Evolutionary conservation across 1,140 invertebrate genomes (phyloP).

Genomic region (Acromyrmex charruanus): DNA sequence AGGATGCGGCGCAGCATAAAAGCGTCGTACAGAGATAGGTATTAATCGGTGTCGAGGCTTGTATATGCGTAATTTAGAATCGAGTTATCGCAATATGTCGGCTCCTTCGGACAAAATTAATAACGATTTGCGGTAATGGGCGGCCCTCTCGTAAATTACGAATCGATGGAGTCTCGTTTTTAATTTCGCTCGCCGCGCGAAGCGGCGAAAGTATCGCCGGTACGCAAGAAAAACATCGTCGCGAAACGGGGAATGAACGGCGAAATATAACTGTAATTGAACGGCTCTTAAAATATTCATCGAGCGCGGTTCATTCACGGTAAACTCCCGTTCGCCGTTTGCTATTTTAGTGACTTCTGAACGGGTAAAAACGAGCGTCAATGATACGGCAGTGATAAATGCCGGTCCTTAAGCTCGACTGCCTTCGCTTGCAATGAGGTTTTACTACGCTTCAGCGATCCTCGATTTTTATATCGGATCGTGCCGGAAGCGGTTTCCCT

Average conservation of each 20-base stretch:
- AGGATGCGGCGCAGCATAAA: constrained; percentile 35
- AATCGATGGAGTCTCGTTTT: constrained; percentile 48
- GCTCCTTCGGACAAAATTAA: constrained; percentile 53
- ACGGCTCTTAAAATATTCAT: constrained; percentile 63
- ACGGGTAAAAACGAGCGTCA: constrained; percentile 58
- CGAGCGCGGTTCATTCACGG: constrained; percentile 55
- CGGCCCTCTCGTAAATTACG: constrained; percentile 54
- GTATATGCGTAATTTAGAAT: constrained; percentile 60
- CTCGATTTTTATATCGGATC: constrained; percentile 56
- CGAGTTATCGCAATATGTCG: constrained; percentile 56
- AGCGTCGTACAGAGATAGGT: constrained; percentile 23
- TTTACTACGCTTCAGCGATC: constrained; percentile 43
- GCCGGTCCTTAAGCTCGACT: constrained; percentile 27
- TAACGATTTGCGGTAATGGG: constrained; percentile 61
- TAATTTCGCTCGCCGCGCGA: constrained; percentile 52
- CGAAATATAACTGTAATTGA: constrained; percentile 60
- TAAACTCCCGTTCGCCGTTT: constrained; percentile 42
- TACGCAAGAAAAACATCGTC: not conserved
- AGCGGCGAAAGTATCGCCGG: constrained; percentile 40
- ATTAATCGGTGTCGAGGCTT: constrained; percentile 30
- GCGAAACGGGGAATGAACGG: constrained; percentile 26
- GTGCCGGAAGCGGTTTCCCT: constrained; percentile 48
- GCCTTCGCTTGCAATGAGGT: not conserved
- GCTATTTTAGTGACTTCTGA: constrained; percentile 47
- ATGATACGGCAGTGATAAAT: constrained; percentile 60